A percentile compares a stretch with the other conserved stretches of the same genome.
Evolutionary conservation across 2,797 vertebrate species (phyloP).

Genomic region (Morus bassanus): DNA sequence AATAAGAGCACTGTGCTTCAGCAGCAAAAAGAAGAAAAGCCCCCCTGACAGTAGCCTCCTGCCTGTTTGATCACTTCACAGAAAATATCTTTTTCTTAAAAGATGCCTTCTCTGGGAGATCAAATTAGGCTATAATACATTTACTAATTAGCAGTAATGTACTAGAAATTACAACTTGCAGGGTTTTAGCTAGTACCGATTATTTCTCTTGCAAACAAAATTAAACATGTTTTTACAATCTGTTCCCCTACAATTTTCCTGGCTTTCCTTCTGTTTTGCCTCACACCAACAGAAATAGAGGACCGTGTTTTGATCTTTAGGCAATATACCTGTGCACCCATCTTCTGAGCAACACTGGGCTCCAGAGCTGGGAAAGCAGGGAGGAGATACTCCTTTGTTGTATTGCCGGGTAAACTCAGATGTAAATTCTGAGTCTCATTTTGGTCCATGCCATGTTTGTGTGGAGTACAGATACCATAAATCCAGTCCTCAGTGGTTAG

Average conservation of each 20-base stretch:
- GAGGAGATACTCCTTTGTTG: background rate
- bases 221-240: conserved; percentile 27
- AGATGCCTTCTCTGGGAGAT: background rate
- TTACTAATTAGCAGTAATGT: conserved; percentile 25
- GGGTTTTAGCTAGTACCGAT: background rate
- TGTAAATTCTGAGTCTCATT: background rate
- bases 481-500: background rate
- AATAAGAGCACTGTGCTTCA: background rate
- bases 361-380: background rate
- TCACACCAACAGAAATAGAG: background rate
- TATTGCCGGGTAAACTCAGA: background rate
- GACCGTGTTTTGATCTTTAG: background rate
- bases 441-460: accelerated
- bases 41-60: background rate
- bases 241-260: background rate
- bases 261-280: conserved; percentile 22
- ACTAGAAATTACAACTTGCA: conserved; percentile 1
- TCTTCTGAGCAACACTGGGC: background rate
- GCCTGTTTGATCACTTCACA: background rate
- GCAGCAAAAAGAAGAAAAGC: background rate
- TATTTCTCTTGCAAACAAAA: conserved; percentile 19
- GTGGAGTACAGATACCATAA: background rate
- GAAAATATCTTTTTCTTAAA: background rate
- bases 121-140: background rate
- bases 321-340: conserved; percentile 9